Base-by-base conservation (phyloP, 1,140 invertebrate genomes). In the Venturia canescens region DNA sequence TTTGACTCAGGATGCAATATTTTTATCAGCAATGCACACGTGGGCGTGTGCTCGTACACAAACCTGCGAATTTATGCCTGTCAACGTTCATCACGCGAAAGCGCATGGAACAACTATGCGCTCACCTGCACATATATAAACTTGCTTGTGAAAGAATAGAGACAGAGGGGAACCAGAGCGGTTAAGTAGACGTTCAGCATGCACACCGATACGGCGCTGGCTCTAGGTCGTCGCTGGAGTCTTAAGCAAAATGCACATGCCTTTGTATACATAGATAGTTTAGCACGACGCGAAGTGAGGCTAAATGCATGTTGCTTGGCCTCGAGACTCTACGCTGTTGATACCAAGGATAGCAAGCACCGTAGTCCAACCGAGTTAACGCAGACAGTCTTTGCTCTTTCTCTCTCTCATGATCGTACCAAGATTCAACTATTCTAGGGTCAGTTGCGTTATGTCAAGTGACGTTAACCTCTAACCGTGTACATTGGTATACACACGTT, bases 401-500 rank as follows among this genome's bases (percentile, higher is more conserved):
- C 53, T n/a, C 53, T 57, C 53, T n/a, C 53, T 57, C 53, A 23
- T 57, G 53, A 57, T 57, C 31, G 11, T 34, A 31, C 67, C 67
- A 34, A 23, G 66, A 69, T 69, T 69, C 4, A 34, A 31, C 70
- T 31, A 50, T 48, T 72, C 38, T 72, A 48, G 70, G 70, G 44
- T 72, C 38, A 72, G 70, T 34, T 38, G 70, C 38, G 70, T 72
- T 72, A 72, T 38, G 38, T 72, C 31, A 18, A 70, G 67, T 70
- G 31, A 70, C 67, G 16, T 70, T 70, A 70, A 70, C 67, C 67
- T 70, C 38, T 44, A 44, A 72, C 70, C 38, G 15, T 72, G 44
- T 38, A 72, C 53, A 57, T 57, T 57, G 53, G 16, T 23, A n/a
- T n/a, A 23, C 53, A 57, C 21, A 57, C 53, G 18, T 57, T 57